Conservation (phyloP, 2,888 invertebrate genomes). For the Aphelenchoides bicaudatus region DNA sequence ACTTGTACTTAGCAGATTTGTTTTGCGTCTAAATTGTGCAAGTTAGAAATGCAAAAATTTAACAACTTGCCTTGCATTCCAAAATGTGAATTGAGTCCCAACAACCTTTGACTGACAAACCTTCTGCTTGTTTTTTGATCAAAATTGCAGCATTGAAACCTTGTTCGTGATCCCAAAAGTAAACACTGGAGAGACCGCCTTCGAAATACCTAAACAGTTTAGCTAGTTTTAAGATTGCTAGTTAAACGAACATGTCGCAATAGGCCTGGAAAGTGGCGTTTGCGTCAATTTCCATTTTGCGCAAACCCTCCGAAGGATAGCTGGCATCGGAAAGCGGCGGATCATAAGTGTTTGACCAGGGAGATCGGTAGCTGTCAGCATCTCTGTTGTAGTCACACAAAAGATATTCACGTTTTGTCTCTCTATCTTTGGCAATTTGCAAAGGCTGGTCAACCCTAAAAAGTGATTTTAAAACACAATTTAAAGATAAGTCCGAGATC, state of each 20-base stretch:
- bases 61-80: conserved; percentile 72
- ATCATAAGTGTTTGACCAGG: conserved; percentile 84
- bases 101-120: conserved; percentile 86
- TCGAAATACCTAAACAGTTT: conserved; percentile 32
- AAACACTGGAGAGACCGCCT: conserved; percentile 62
- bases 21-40: background rate
- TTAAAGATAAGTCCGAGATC: no score
- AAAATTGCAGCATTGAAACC: conserved; percentile 96
- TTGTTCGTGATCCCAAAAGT: conserved; percentile 93
- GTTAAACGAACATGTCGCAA: conserved; percentile 67
- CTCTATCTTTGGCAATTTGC: conserved; percentile 87
- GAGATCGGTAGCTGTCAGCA: conserved; percentile 84
- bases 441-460: conserved; percentile 98
- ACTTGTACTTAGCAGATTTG: conserved; percentile 88
- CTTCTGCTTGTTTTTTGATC: conserved; percentile 77
- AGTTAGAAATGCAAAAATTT: conserved; percentile 8
- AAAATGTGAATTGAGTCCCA: conserved; percentile 99
- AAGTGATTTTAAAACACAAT: no score
- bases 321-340: conserved; percentile 96
- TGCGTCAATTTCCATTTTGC: conserved; percentile 92
- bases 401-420: conserved; percentile 90
- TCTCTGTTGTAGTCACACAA: conserved; percentile 98
- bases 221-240: no score
- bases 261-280: conserved; percentile 98
- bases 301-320: conserved; percentile 90